Conservation (phyloP, 2,113 vertebrate species). For the Cyprinodon brontotheroides region DNA sequence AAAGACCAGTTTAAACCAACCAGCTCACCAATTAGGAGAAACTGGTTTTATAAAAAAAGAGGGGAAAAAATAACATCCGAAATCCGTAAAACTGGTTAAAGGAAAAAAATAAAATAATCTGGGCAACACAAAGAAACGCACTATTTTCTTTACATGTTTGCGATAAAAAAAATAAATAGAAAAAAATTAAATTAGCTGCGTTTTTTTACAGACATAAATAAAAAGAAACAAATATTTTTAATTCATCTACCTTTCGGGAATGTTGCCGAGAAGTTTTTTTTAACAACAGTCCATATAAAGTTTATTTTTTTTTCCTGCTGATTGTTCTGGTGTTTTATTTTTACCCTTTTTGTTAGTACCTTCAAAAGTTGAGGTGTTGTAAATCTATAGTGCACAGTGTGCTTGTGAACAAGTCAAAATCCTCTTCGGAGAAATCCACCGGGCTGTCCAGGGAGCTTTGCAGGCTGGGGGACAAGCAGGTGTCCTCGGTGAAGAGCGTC, state of each 20-base stretch:
- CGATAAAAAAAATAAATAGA: constrained; percentile 10
- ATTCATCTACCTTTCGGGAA: constrained; percentile 66
- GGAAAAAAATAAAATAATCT: constrained; percentile 39
- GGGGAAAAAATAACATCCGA: constrained; percentile 26
- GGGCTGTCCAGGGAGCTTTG: constrained; percentile 87
- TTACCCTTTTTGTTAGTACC: neutral
- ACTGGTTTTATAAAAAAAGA: constrained; percentile 3
- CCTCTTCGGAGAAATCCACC: constrained; percentile 90
- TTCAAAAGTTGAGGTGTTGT: constrained; percentile 86
- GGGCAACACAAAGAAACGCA: constrained; percentile 26
- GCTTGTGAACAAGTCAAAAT: constrained; percentile 92
- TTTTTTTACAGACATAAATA: neutral
- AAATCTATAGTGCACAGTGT: constrained; percentile 91
- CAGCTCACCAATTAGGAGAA: constrained; percentile 24
- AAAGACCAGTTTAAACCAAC: constrained; percentile 63
- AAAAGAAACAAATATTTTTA: constrained; percentile 16
- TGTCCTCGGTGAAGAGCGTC: constrained; percentile 83
- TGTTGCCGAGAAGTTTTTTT: constrained; percentile 68
- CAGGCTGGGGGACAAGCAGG: constrained; percentile 83
- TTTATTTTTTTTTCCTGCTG: neutral
- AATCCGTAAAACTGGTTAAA: constrained; percentile 76
- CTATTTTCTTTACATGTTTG: constrained; percentile 39
- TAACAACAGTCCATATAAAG: constrained; percentile 18
- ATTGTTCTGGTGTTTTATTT: neutral
- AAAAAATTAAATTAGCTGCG: neutral